Evolutionary conservation across 2,888 invertebrate species (phyloP).

Genomic region (Drosophila subsilvestris): DNA sequence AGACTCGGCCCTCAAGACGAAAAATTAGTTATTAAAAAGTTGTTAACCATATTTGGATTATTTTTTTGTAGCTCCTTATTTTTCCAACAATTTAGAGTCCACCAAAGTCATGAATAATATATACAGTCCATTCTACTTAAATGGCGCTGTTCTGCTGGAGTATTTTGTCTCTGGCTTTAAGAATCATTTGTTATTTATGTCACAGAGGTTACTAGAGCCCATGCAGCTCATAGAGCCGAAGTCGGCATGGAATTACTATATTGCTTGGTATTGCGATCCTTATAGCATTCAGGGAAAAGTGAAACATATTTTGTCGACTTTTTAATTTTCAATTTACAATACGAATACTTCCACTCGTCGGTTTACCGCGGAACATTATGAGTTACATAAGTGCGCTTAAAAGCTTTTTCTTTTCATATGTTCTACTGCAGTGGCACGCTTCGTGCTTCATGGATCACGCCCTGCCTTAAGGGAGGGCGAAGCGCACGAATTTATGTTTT

Average conservation of each 20-base stretch:
- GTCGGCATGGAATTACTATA: slow-evolving; percentile 1
- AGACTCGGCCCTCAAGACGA: slow-evolving; percentile 14
- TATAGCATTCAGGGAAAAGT: slow-evolving; percentile 14
- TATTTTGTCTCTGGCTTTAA: background rate
- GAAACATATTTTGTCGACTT: slow-evolving; percentile 65
- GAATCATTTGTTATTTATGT: background rate
- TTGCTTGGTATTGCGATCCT: slow-evolving; percentile 16
- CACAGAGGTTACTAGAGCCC: background rate
- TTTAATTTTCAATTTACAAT: slow-evolving; percentile 75
- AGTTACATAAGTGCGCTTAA: slow-evolving; percentile 81
- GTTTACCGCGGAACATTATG: slow-evolving; percentile 57
- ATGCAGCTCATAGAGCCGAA: background rate
- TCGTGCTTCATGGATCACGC: background rate
- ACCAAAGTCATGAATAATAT: too few relatives aligned
- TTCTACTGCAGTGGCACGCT: slow-evolving; percentile 37
- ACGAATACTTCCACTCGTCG: slow-evolving; percentile 29
- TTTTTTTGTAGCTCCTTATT: slow-evolving; percentile 8
- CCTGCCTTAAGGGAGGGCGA: slow-evolving; percentile 22
- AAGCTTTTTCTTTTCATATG: slow-evolving; percentile 70
- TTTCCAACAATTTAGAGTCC: background rate
- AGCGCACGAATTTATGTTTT: slow-evolving; percentile 46
- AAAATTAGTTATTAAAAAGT: slow-evolving; percentile 71
- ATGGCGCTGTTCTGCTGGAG: background rate
- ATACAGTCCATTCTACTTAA: background rate
- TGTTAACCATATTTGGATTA: slow-evolving; percentile 52